Percentiles rank a stretch among this genome's conserved stretches.
phyloP scores from a whole-genome alignment of 1,140 invertebrate species.

The Cheumatopsyche charites region DNA sequence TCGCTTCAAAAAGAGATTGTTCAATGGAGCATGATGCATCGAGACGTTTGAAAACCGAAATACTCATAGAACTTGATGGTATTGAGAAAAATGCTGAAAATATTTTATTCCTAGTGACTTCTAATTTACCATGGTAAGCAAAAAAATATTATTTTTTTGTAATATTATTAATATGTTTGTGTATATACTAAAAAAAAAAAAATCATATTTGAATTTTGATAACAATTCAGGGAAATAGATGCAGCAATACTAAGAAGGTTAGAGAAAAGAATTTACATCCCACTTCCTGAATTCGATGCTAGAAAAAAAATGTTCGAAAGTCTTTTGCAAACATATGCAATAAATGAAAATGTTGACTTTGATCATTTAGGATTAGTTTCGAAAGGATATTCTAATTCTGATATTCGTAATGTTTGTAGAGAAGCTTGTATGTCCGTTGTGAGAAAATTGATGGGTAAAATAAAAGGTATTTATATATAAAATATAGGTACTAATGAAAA shows the following conservation, averaged over 20 bases:
- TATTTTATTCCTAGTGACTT: constrained; percentile 86
- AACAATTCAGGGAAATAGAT: constrained; percentile 78
- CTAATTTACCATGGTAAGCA: constrained; percentile 86
- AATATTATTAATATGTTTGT: too few species aligned
- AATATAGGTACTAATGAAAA: too few species aligned
- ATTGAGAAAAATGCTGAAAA: constrained; percentile 63
- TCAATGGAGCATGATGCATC: constrained; percentile 89
- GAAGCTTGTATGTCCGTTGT: constrained; percentile 74
- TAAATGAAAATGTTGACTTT: constrained; percentile 57
- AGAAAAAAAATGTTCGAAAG: constrained; percentile 71
- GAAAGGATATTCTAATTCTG: constrained; percentile 84
- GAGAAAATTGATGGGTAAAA: constrained; percentile 50
- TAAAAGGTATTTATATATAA: constrained; percentile 2
- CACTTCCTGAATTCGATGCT: constrained; percentile 71
- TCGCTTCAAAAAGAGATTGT: constrained; percentile 74
- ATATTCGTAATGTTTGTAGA: constrained; percentile 88
- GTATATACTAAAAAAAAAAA: background rate
- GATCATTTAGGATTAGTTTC: constrained; percentile 67
- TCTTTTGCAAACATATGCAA: constrained; percentile 59
- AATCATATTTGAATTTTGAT: background rate
- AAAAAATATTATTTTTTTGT: too few species aligned
- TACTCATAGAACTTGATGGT: constrained; percentile 93
- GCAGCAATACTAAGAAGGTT: constrained; percentile 84
- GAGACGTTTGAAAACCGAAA: constrained; percentile 88
- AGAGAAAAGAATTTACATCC: constrained; percentile 86